Evolutionary conservation across 37 sponge, comb jelly and placozoan species (phyloP).

Genomic region (Chondrosia reniformis): DNA sequence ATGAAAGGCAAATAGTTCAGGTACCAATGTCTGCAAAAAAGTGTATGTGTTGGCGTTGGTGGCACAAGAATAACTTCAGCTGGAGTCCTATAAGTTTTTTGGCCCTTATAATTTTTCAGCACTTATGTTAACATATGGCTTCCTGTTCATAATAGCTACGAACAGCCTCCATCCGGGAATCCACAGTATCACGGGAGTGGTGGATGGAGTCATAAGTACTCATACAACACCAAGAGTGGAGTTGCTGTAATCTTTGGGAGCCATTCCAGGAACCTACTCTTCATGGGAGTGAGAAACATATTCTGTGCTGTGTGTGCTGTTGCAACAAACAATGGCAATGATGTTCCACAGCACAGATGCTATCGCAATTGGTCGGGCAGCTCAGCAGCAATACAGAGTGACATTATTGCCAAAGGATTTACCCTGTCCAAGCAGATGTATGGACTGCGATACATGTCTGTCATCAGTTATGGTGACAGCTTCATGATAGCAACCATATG

Average conservation of each 20-base stretch:
- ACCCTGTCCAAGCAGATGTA: conserved; percentile 24
- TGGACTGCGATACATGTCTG: conserved; percentile 31
- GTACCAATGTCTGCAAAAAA: too few relatives aligned
- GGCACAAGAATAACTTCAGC: too few relatives aligned
- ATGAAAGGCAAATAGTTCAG: too few relatives aligned
- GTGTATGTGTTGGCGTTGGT: too few relatives aligned
- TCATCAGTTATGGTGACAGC: conserved; percentile 25
- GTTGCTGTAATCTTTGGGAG: conserved; percentile 46
- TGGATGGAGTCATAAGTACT: conserved; percentile 52
- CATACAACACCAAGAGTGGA: conserved; percentile 50
- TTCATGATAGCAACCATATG: conserved; percentile 12
- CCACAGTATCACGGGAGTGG: conserved; percentile 30
- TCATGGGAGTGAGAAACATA: conserved; percentile 52
- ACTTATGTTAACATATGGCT: too few relatives aligned
- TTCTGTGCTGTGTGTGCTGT: conserved; percentile 37
- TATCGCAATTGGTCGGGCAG: neutral
- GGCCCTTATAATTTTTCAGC: too few relatives aligned
- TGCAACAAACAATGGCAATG: neutral
- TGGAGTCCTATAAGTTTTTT: too few relatives aligned
- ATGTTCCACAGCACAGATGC: conserved; percentile 9
- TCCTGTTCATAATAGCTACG: too few relatives aligned
- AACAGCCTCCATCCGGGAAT: conserved; percentile 20
- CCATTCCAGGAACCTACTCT: conserved; percentile 26
- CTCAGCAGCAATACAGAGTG: conserved; percentile 37
- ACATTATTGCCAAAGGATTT: conserved; percentile 43